Conservation (phyloP, 1,140 invertebrate genomes). For the Drosophila setifemur region DNA sequence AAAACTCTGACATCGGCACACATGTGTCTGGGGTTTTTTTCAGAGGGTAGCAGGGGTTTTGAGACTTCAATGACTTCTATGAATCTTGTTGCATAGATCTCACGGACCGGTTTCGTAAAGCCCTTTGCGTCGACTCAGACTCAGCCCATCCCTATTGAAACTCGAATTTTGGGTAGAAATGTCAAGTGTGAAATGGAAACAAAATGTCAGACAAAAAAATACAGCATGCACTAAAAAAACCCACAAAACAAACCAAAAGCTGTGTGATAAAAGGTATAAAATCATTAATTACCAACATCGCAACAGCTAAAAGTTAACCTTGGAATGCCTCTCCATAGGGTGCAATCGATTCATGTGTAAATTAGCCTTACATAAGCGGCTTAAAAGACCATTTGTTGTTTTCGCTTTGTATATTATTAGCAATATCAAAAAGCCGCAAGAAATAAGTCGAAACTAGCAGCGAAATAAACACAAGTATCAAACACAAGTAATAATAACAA, state of each 20-base stretch:
- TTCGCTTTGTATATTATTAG: conserved; percentile 63
- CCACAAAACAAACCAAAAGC: background rate
- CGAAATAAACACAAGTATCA: conserved; percentile 9
- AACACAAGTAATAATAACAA: conserved; percentile 31
- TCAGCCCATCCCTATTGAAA: conserved; percentile 12
- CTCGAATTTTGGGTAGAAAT: conserved; percentile 48
- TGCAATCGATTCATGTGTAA: conserved; percentile 75
- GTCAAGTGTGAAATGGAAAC: conserved; percentile 65
- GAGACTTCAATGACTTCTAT: conserved; percentile 42
- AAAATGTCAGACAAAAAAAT: conserved; percentile 58
- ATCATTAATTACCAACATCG: conserved; percentile 70
- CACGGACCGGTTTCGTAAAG: conserved; percentile 47
- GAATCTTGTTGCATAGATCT: conserved; percentile 19
- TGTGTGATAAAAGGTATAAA: conserved; percentile 65
- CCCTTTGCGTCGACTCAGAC: conserved; percentile 32
- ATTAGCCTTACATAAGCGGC: conserved; percentile 77
- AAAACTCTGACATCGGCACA: conserved; percentile 44
- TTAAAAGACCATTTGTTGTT: conserved; percentile 49
- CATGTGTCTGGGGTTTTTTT: conserved; percentile 44
- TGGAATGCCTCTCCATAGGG: conserved; percentile 62
- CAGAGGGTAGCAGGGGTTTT: background rate
- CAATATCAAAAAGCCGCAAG: conserved; percentile 71
- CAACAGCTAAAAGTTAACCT: conserved; percentile 57
- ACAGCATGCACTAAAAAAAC: background rate
- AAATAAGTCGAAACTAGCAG: conserved; percentile 10